These are phyloP conservation scores for Nasonia giraulti DNA, from an alignment of 1,140 invertebrate species.

Conservation along the genomic window DNA sequence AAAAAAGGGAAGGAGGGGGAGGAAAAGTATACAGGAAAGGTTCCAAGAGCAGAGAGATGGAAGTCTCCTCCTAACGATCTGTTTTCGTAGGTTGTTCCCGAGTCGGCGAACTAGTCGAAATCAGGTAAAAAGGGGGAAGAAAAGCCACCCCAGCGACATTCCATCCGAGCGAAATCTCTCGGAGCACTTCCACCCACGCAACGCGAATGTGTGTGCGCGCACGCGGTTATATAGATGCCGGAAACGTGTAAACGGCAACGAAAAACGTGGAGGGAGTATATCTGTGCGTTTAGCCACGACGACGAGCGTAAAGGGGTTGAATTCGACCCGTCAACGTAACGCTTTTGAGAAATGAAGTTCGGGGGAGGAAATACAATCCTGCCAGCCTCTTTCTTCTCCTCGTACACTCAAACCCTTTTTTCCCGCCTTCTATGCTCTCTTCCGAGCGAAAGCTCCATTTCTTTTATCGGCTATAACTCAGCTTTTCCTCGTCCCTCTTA, in stretches of 20 bases:
- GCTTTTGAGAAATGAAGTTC: slow-evolving; percentile 42
- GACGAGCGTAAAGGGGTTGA: slow-evolving; percentile 50
- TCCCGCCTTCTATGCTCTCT: background rate
- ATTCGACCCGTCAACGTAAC: slow-evolving; percentile 41
- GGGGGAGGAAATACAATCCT: slow-evolving; percentile 16
- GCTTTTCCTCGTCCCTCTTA: background rate
- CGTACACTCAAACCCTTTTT: background rate
- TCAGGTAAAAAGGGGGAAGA: too few species aligned
- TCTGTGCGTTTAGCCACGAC: slow-evolving; percentile 19
- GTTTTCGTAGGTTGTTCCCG: too few species aligned
- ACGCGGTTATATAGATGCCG: background rate
- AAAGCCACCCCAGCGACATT: too few species aligned
- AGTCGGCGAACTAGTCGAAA: too few species aligned
- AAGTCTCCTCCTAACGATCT: too few species aligned
- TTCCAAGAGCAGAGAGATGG: too few species aligned
- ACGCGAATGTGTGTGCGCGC: background rate
- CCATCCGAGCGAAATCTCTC: too few species aligned
- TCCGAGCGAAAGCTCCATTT: background rate
- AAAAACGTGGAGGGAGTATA: too few species aligned
- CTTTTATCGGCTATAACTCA: slow-evolving; percentile 6
- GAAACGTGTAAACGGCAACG: slow-evolving; percentile 52
- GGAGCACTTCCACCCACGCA: too few species aligned
- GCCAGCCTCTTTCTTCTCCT: background rate
- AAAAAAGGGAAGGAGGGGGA: too few species aligned
- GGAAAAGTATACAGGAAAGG: too few species aligned